Base-by-base conservation (phyloP, 1,140 invertebrate species). In the Drosophila lowei region DNA sequence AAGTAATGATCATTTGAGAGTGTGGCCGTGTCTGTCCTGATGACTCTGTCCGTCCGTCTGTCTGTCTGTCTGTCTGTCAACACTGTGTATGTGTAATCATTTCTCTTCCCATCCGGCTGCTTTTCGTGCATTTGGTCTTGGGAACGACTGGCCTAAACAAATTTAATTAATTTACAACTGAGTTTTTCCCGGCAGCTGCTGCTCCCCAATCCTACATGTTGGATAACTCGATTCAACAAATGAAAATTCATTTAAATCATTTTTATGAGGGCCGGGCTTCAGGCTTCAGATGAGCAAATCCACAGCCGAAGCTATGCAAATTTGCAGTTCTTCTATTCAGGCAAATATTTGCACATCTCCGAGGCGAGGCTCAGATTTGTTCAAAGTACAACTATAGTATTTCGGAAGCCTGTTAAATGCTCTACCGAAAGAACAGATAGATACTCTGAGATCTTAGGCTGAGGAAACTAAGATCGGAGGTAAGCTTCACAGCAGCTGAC, bases 141-240 rank as follows among this genome's bases (percentile, higher is more conserved):
- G 34, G 47, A 13, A 25, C 23, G 23, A 25, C 23, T 25, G 23
- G 44, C 59, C 57, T 66, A 75, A 66, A 63, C 66, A 79, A 81
- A 79, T 79, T 72, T 80, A 79, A 80, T 80, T 80, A 80, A 80
- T 76, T 71, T 79, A 66, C 76, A 76, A 59, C 23, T 42, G 61
- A 48, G n/a, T 47, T 30, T 15, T 23, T 30, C 25, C 41, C 41
- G 44, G 3, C 34, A 18, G 11, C 55, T 8, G 21, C 18, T 34
- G 47, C 38, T 44, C 44, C 34, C 34, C n/a, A n/a, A n/a, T n/a
- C n/a, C 30, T 48, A 23, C 47, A 56, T 52, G 61, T 53, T 66
- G 53, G 53, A 72, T 72, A 76, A 54, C 55, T 55, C 53, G 46
- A 65, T 56, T 42, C 9, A 68, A 67, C 60, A 75, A 72, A 57